phyloP scores from a whole-genome alignment of 2,113 vertebrate species.

The Lutjanus erythropterus region DNA sequence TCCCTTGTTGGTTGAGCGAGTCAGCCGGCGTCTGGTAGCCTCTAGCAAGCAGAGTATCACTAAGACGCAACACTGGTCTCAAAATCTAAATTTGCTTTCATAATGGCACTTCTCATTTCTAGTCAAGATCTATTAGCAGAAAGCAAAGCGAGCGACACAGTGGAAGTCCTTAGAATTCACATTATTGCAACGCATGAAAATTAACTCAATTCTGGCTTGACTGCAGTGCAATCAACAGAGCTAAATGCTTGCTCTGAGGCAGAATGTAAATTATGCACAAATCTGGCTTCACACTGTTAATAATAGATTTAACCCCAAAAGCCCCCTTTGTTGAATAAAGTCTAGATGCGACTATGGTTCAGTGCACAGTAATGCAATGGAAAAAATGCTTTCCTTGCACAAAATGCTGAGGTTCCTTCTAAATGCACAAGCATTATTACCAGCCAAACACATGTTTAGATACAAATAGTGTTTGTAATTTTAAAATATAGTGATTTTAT shows the following conservation, averaged over 20 bases:
- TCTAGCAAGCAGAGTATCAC: conserved; percentile 14
- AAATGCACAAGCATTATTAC: background rate
- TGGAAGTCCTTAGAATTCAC: conserved; percentile 25
- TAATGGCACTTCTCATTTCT: conserved; percentile 26
- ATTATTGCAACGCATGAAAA: conserved; percentile 36
- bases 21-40: conserved; percentile 23
- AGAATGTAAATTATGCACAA: conserved; percentile 56
- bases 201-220: conserved; percentile 29
- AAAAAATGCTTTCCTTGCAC: background rate
- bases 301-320: conserved; percentile 41
- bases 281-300: conserved; percentile 43
- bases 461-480: conserved; percentile 6
- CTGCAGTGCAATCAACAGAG: conserved; percentile 45
- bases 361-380: background rate
- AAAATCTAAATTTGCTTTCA: conserved; percentile 34
- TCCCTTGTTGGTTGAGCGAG: conserved; percentile 21
- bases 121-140: conserved; percentile 4
- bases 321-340: background rate
- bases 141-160: conserved; percentile 12
- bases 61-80: background rate
- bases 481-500: conserved; percentile 18
- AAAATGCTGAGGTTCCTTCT: background rate
- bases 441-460: background rate
- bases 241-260: conserved; percentile 53
- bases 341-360: conserved; percentile 3